Evolutionary conservation across 2,888 invertebrate species (phyloP), one percentile per base, ranked within the genome.

Genomic region (Thera britannica): DNA sequence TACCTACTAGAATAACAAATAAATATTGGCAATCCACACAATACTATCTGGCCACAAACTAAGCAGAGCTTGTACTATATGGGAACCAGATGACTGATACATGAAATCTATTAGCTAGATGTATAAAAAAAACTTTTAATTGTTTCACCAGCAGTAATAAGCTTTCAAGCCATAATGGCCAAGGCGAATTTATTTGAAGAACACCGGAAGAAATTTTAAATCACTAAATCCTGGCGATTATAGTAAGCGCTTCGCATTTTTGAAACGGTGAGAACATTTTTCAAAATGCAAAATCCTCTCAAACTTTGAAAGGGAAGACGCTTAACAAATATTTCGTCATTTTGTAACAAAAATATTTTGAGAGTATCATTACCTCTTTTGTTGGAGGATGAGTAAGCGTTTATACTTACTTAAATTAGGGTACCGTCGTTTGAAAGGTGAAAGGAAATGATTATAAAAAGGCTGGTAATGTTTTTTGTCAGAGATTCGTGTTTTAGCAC

Each of bases 321-420:
- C 51, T 59, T 35, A 62, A 52, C 57, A 56, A 68, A 60, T 64
- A 58, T 62, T 64, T 60, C 46, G 62, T 46, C 56, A 57, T 64
- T 68, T 62, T 58, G 44, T 36, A 60, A 51, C 60, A 66, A 66
- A 66, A 62, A 66, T 66, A 51, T 57, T 57, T 54, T 12, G 48
- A 34, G 57, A 49, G 62, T 58, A 62, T 58, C 62, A 62, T 67
- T 49, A 65, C 55, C 52, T 62, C 58, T 59, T 55, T 69, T 69
- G 69, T 69, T 57, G 34, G n/a, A 35, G 38, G 69, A 59, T 66
- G 62, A 69, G 58, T 69, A 65, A 69, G 65, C 62, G 65, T 65
- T 69, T 58, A 44, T 58, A 65, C 67, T 67, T 56, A 58, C 58
- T 62, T 62, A 58, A 67, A 62, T 67, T 67, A 67, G 58, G 62